Evolutionary conservation across 1,140 invertebrate species (phyloP), one percentile per base, ranked within the genome.

Genomic region (Neuroterus valhalla): DNA sequence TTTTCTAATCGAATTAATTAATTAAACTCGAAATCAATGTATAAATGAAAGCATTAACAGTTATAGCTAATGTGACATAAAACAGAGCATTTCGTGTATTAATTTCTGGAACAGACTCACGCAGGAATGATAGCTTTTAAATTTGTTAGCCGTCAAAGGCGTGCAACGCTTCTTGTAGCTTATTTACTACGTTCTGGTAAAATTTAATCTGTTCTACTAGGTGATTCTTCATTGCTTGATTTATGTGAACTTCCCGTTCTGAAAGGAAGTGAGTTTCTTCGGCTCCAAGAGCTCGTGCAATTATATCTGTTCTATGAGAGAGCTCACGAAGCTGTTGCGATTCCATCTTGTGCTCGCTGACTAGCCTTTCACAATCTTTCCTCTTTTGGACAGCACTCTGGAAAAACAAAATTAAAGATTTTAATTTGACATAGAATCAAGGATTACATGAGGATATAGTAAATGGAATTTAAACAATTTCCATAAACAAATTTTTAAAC

Each of bases 221-320:
- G 86, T 97, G 98, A 71, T 92, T 93, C 85, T 96, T 95, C 91
- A 98, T 96, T 67, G 96, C 94, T 62, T 93, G 91, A 87, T 96
- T 97, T 78, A 98, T 93, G 88, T 99, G 96, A n/a, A 92, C 91
- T 31, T 96, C 94, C 77, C 96, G 92, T 84, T 98, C 96, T 17
- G 91, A 86, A 83, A 98, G 96, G 85, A 99, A 98, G 88, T 99
- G 96, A 80, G 94, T 94, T 73, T 99, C 95, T 91, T 99, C 98
- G 38, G 98, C 97, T 84, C 98, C 92, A 46, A 98, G 92, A 1
- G 96, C 94, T 85, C 98, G 98, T 0, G 96, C 97, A 82, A 98
- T 94, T 10, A 97, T 92, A 89, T 99, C 97, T 0, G 96, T 96
- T 79, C 96, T 92, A 79, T 94, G 92, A 70, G 94, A 91, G 5